phyloP scores from a whole-genome alignment of 2,797 vertebrate species.

The Fringilla coelebs region DNA sequence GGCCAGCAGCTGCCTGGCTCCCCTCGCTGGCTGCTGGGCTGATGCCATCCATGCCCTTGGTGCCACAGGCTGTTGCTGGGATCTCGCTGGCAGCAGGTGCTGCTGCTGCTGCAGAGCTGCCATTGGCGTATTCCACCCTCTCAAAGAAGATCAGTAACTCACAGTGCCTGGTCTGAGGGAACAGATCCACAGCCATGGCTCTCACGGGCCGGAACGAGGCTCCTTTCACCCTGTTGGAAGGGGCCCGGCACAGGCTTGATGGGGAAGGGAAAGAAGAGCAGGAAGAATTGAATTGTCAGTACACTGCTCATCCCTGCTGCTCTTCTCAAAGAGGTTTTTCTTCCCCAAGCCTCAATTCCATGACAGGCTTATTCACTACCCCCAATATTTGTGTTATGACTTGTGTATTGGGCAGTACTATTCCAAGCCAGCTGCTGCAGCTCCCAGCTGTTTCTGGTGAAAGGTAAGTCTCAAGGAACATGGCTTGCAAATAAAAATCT shows the following conservation, averaged over 20 bases:
- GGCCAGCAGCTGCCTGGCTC: background rate
- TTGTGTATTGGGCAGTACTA: rapidly evolving
- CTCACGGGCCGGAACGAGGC: constrained; percentile 84
- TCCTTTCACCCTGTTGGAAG: constrained; percentile 92
- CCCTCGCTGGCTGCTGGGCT: rapidly evolving
- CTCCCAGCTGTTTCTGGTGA: background rate
- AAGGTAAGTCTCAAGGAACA: background rate
- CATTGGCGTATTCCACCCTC: constrained; percentile 78
- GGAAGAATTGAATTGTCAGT: background rate
- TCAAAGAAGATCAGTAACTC: constrained; percentile 92
- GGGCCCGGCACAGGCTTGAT: constrained; percentile 88
- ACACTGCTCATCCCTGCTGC: background rate
- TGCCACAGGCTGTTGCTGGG: rapidly evolving
- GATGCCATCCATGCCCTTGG: rapidly evolving
- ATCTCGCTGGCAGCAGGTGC: rapidly evolving
- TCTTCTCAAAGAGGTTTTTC: background rate
- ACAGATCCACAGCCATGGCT: constrained; percentile 91
- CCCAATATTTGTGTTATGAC: rapidly evolving
- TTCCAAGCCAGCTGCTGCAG: background rate
- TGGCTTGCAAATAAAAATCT: background rate
- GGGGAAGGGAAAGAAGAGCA: background rate
- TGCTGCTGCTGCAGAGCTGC: background rate
- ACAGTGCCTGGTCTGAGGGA: constrained; percentile 93
- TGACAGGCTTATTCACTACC: background rate
- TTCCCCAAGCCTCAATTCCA: background rate